Evolutionary conservation across 2,888 invertebrate species (phyloP), one percentile per base, ranked within the genome.

Genomic region (Ichneumoninae sp.): DNA sequence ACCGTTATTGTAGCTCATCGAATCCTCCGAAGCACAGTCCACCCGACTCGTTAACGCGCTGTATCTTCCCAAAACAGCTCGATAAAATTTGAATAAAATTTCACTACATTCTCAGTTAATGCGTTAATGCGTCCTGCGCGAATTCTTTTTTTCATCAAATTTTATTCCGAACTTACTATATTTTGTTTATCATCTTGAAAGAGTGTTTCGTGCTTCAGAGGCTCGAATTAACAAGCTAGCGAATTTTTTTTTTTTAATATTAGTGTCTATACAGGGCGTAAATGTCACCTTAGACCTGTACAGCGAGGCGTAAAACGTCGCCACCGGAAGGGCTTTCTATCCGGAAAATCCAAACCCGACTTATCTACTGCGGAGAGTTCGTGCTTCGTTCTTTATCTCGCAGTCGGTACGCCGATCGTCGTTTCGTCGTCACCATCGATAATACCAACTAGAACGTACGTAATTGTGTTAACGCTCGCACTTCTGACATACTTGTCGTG

Each of bases 361-460:
- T 69, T n/a, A 16, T 30, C 16, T 33, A 63, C 60, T 22, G 22
- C 26, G 33, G 22, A 65, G 57, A 76, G 36, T 68, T 44, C 57
- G 33, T 44, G 52, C 52, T n/a, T 65, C 71, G 52, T 13, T 54
- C 44, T 73, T 71, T 33, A 19, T 71, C 44, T 57, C 65, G 75
- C 52, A n/a, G 47, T 77, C 40, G 19, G 16, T 66, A 82, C 76
- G 76, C 82, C 82, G 73, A 68, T 80, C 82, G 76, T 66, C 47
- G 52, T 54, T 76, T 76, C 66, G 66, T 54, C 66, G 66, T 65
- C 65, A 65, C 74, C 50, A 52, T 66, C 60, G 52, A 76, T 63
- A 79, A 70, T 76, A 79, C 54, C 75, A 66, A 60, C 44, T 71
- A 63, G 50, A 79, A 76, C 44, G 44, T 71, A 36, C 40, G 65